Base-by-base conservation (phyloP, 1,140 invertebrate genomes). In the Geopemphigus sp. region DNA sequence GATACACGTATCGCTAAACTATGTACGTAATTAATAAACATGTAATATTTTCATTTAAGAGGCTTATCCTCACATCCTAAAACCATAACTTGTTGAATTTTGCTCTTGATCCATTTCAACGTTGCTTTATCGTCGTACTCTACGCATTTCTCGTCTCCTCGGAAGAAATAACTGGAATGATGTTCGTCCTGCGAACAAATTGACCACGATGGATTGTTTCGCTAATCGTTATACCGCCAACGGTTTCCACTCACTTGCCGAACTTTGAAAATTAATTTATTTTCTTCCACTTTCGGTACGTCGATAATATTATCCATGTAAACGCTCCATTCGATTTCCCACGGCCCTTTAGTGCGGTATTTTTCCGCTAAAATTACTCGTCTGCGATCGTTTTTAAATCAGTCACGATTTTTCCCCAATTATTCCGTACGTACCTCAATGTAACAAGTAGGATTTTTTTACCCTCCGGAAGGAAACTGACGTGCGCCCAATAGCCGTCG, bases 251-350 rank as follows among this genome's bases (percentile, higher is more conserved):
- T 82, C 85, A 93, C 91, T 89, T 93, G 91, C 86, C 90, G 90
- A 39, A 93, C 87, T 83, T 89, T 91, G 74, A 94, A 87, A 45
- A 91, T 85, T n/a, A 94, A 87, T 83, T 90, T 90, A 66, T 90
- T 88, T 17, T 88, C 89, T 50, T 85, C 84, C 4, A 93, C 85
- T 61, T 87, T 86, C 11, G 93, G 92, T 50, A 91, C 88, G 57
- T 90, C 90, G 66, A 92, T 87, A 26, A 95, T 88, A 83, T 92
- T 90, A 83, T 93, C 90, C n/a, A 93, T 87, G 82, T 90, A 88
- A 10, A 93, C 87, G 39, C 87, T 87, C 93, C 93, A 94, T 84
- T 93, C 91, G 22, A 93, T 87, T 81, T 91, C 91, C 91, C 92
- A 94, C 3, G 89, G 88, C 64, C 90, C 90, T 88, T 91, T 92